Base-by-base conservation (phyloP, 1,140 invertebrate species). In the Drosophila azteca region DNA sequence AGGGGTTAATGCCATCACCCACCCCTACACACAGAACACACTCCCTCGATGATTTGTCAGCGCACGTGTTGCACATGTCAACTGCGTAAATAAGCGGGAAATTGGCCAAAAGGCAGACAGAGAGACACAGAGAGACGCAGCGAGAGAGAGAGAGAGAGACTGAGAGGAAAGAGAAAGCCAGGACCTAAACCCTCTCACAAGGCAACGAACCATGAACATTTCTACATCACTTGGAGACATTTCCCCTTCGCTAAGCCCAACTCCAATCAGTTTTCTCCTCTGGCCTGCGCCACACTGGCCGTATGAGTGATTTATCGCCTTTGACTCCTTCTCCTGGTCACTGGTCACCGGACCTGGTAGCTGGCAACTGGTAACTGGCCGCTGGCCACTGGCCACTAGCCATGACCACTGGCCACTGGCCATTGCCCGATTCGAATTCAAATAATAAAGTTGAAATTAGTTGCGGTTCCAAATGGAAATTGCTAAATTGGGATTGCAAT, bases 361-460 rank as follows among this genome's bases (percentile, higher is more conserved):
- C 17, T 39, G 72, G 45, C 61, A 11, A 39, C 11, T 13, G 0
- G 35, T 0, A 3, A 5, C 11, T 9, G 3, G 31, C 60, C 31
- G 3, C 57, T 46, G 64, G 44, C 35, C 48, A 77, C 49, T 57
- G 62, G 31, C 1, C 31, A 3, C 9, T 35, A 60, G 45, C 67
- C 31, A n/a, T n/a, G n/a, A n/a, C n/a, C n/a, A 35, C 31, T 35
- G 31, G 31, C 31, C 9, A 39, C 35, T 44, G 74, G 44, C 49
- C 51, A 77, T 54, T 57, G 62, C 50, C 43, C 7, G 44, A 20
- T 57, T 75, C 22, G 44, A 67, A 79, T 58, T 76, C 66, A 71
- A 85, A 87, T 85, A 85, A 81, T 87, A 79, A 87, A 87, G 83
- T 87, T 87, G 74, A 88, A 87, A 87, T 87, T 87, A 87, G 83